Evolutionary conservation across 2,888 invertebrate species (phyloP).

Genomic region (Pseudoips prasinana): DNA sequence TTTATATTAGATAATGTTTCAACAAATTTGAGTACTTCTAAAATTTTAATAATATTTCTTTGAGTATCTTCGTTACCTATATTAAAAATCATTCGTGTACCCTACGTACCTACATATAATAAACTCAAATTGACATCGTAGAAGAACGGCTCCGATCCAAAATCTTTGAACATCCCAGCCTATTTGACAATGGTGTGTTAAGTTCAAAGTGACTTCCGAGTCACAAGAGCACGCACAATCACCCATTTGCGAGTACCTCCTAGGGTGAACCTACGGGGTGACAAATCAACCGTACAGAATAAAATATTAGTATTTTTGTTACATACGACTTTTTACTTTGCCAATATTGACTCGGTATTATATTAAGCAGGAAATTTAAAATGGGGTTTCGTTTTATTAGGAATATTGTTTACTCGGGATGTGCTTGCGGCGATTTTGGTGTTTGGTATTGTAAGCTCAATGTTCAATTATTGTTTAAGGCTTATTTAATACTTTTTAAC

Average conservation of each 20-base stretch:
- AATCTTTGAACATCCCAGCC: constrained; percentile 42
- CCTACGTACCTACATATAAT: too few relatives aligned
- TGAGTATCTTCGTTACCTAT: too few relatives aligned
- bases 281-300: constrained; percentile 49
- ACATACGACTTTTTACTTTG: constrained; percentile 29
- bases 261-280: constrained; percentile 34
- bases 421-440: constrained; percentile 22
- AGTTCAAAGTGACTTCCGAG: constrained; percentile 54
- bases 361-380: constrained; percentile 29
- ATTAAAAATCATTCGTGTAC: too few relatives aligned
- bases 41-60: too few relatives aligned
- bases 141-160: constrained; percentile 8
- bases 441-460: constrained; percentile 3
- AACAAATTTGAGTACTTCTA: too few relatives aligned
- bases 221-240: constrained; percentile 48
- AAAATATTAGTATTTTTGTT: constrained; percentile 41
- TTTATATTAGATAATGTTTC: too few relatives aligned
- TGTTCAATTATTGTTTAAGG: too few relatives aligned
- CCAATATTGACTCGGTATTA: constrained; percentile 33
- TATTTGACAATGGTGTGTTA: constrained; percentile 45
- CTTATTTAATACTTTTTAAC: too few relatives aligned
- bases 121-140: constrained; percentile 15
- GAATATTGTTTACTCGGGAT: constrained; percentile 19
- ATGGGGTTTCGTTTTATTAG: constrained; percentile 28
- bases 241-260: constrained; percentile 24